phyloP scores from a whole-genome alignment of 2,113 vertebrate species.

The Corydoras sp. region DNA sequence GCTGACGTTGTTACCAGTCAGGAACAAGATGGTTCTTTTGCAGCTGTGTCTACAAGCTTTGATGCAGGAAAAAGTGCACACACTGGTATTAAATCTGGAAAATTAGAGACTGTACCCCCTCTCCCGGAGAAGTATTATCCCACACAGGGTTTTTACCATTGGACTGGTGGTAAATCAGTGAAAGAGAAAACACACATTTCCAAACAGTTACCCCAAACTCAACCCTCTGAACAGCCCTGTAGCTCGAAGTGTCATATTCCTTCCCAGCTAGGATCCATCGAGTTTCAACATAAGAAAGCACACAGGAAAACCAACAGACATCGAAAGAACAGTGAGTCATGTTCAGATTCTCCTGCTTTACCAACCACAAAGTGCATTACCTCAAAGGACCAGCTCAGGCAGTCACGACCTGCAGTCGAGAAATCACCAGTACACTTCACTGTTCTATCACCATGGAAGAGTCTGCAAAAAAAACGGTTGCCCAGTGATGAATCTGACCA shows the following conservation, averaged over 20 bases:
- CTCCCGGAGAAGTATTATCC: slow-evolving; percentile 34
- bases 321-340: slow-evolving; percentile 48
- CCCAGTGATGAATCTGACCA: slow-evolving; percentile 44
- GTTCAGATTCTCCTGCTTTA: neutral
- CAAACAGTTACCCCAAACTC: slow-evolving; percentile 34
- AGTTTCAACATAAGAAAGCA: slow-evolving; percentile 56
- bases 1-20: slow-evolving; percentile 5
- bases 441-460: slow-evolving; percentile 31
- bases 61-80: slow-evolving; percentile 9
- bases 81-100: slow-evolving; percentile 1
- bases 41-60: neutral
- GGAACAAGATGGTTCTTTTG: slow-evolving; percentile 25
- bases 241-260: neutral
- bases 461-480: slow-evolving; percentile 36
- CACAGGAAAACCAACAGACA: slow-evolving; percentile 63
- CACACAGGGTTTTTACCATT: slow-evolving; percentile 43
- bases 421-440: slow-evolving; percentile 5
- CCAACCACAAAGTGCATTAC: slow-evolving; percentile 23
- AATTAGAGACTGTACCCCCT: slow-evolving; percentile 15
- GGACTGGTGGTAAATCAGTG: slow-evolving; percentile 48
- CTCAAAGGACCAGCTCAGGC: slow-evolving; percentile 21
- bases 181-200: neutral
- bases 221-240: slow-evolving; percentile 10
- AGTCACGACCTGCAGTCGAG: neutral
- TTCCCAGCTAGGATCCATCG: slow-evolving; percentile 14